Percentiles rank a stretch among this genome's conserved stretches.
These are phyloP conservation scores for Chaetodon trifascialis DNA, from an alignment of 2,113 vertebrate genomes.

Conservation along the genomic window DNA sequence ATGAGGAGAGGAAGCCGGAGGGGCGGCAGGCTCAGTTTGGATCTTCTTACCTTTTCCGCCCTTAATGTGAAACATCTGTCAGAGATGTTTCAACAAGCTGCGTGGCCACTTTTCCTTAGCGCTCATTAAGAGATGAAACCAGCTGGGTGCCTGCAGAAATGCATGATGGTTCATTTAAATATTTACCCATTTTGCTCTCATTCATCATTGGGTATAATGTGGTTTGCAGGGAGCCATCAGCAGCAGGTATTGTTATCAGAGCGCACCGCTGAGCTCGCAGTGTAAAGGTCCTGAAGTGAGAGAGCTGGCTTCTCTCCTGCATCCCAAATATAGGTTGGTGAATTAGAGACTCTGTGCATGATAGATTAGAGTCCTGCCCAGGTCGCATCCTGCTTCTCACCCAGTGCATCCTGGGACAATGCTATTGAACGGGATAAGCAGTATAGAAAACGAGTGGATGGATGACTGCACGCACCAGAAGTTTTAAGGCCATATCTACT, in stretches of 20 bases:
- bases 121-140: conserved; percentile 55
- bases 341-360: too few relatives aligned
- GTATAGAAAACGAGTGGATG: background rate
- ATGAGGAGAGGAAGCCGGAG: conserved; percentile 6
- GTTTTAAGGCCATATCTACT: conserved; percentile 11
- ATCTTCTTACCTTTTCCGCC: background rate
- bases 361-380: background rate
- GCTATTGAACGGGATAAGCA: background rate
- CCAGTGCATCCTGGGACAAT: background rate
- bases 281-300: background rate
- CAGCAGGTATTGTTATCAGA: conserved; percentile 30
- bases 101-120: conserved; percentile 44
- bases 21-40: conserved; percentile 11
- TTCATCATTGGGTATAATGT: conserved; percentile 49
- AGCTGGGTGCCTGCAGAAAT: conserved; percentile 57
- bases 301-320: background rate
- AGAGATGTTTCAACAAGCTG: conserved; percentile 47
- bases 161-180: conserved; percentile 57
- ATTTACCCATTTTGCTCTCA: conserved; percentile 49
- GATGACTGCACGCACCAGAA: background rate
- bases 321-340: too few relatives aligned
- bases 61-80: conserved; percentile 59
- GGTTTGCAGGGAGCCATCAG: conserved; percentile 40
- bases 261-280: background rate
- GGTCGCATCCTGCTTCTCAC: background rate